Evolutionary conservation across 2,888 invertebrate species (phyloP), one percentile per base, ranked within the genome.

Genomic region (Lycaena phlaeas): DNA sequence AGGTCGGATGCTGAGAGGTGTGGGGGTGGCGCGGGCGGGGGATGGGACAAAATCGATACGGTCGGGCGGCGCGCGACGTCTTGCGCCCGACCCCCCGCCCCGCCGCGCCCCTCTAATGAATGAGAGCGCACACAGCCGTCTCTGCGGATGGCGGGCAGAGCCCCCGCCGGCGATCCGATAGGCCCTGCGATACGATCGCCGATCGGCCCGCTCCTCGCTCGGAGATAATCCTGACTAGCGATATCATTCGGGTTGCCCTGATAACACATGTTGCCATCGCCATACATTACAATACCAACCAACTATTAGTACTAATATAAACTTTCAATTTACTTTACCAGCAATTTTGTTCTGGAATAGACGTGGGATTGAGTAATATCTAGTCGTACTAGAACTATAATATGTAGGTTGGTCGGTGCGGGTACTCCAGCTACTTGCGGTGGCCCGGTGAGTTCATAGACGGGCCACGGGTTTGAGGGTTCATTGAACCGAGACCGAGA

Each of bases 51-150:
- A 82, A 84, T 84, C 82, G 82, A 84, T 84, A 84, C 66, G 62
- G 77, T 76, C 76, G 78, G 79, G 79, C 79, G 79, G 78, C 72
- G 82, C 81, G 79, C 81, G 81, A 77, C 81, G 81, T 81, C 81
- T 82, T 81, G 73, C 53, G 47, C 69, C 66, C 61, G 53, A 71
- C 68, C 22, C 66, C 69, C 54, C 62, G 52, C 68, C 53, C 71
- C 68, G n/a, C 66, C 69, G 54, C 62, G 52, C 68, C 77, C 77
- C 78, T 74, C 73, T 76, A 78, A 79, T 84, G 81, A 82, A 84
- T 84, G 82, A 79, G 78, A 81, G 75, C 75, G 77, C 69, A 67
- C 78, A 74, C 71, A 81, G 73, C 75, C 78, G 79, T 76, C 76
- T 77, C 77, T 75, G 77, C 74, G 78, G 77, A 72, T 74, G 75